Base-by-base conservation (phyloP, 1,140 invertebrate genomes). In the Phocides pigmalion region DNA sequence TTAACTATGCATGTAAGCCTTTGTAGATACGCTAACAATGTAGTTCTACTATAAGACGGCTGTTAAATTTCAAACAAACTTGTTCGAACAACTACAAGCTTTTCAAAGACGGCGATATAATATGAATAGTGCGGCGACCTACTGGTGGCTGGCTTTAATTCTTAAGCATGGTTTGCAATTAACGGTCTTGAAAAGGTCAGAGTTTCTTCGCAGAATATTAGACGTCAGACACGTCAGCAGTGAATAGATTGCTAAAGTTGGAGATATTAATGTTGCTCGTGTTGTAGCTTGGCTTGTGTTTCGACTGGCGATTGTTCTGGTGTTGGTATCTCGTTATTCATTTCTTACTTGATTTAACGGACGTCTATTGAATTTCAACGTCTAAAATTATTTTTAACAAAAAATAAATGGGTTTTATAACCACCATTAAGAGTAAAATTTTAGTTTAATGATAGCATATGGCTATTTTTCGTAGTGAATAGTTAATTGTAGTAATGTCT, bases 41-140 rank as follows among this genome's bases (percentile, higher is more conserved):
- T 47, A 44, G 42, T 35, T 59, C n/a, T 22, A 37, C 56, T 59
- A 35, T 53, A 35, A 61, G 44, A 35, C 56, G 28, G 54, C 32
- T 50, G 46, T 62, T 62, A 50, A 50, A 62, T 62, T 62, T 62
- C 47, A 62, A 62, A 62, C 59, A 50, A 50, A 62, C 59, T 62
- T 62, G 59, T 62, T 50, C 59, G 59, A 62, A 62, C 59, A 62
- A 62, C 46, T 62, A 16, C 47, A 50, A 41, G 59, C 46, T 62
- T 41, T 62, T 62, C 44, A 62, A 62, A 62, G 59, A 46, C 59
- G 35, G 47, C 39, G 59, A 62, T 62, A 62, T 62, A 62, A 62
- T 62, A 62, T 62, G 59, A 62, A 62, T 62, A 62, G 59, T 62
- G 59, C 59, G 59, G 59, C 37, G 59, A 62, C 59, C 59, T 62